Evolutionary conservation across 2,113 vertebrate genomes (phyloP).

Genomic region (Dicerorhinus sumatrensis): DNA sequence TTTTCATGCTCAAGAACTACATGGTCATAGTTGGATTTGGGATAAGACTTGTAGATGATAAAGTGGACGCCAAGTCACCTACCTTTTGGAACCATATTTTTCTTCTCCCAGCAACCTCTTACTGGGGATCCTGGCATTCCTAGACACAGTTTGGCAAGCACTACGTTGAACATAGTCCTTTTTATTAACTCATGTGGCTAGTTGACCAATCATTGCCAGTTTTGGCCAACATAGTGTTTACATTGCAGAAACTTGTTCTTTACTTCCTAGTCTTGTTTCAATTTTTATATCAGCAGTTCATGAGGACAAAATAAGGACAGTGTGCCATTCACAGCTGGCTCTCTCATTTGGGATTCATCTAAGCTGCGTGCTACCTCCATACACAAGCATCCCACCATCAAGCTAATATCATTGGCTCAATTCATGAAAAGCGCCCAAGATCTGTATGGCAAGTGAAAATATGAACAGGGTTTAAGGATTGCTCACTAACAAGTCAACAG

Average conservation of each 20-base stretch:
- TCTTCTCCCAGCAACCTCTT: not conserved
- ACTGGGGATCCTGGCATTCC: not conserved
- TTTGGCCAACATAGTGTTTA: not conserved
- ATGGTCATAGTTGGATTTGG: not conserved
- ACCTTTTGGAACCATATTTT: not conserved
- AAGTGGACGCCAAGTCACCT: not conserved
- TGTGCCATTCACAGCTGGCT: not conserved
- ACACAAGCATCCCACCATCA: not conserved
- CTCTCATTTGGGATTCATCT: not conserved
- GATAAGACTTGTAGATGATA: not conserved
- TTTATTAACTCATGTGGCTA: not conserved
- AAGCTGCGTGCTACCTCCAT: not conserved
- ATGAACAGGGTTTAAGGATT: not conserved
- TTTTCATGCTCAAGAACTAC: not conserved
- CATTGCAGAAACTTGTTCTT: not conserved
- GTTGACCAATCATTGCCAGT: not conserved
- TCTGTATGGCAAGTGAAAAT: not conserved
- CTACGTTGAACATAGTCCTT: not conserved
- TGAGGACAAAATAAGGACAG: not conserved
- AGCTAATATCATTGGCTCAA: not conserved
- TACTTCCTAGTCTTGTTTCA: not conserved
- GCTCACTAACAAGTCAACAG: not conserved
- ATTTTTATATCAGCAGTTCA: not conserved
- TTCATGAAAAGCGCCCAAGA: not conserved
- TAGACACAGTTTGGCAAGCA: not conserved